Percentiles rank a stretch among this genome's conserved stretches.
phyloP scores from a whole-genome alignment of 1,140 invertebrate species.

The Magallana gigas region DNA sequence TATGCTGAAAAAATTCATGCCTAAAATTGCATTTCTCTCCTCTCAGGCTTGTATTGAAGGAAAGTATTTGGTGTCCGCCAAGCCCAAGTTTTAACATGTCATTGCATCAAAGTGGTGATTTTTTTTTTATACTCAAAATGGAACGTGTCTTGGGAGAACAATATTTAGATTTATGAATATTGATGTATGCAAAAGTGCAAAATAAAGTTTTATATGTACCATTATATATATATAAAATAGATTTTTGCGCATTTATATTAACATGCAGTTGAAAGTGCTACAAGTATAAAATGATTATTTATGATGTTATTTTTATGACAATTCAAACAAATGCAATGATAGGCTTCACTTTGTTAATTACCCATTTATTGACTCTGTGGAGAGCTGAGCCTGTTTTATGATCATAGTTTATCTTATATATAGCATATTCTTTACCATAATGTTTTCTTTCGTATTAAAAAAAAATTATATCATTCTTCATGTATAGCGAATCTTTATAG shows the following conservation, averaged over 20 bases:
- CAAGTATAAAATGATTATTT: conserved; percentile 7
- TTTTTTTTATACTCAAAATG: conserved; percentile 22
- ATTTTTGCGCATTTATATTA: conserved; percentile 9
- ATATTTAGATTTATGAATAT: not conserved
- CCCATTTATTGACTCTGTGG: not conserved
- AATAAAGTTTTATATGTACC: not conserved
- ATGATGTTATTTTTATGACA: not conserved
- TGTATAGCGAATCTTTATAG: conserved; percentile 25
- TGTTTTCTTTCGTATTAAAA: not conserved
- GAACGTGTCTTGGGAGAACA: not conserved
- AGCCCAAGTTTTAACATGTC: not conserved
- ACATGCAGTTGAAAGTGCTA: conserved; percentile 26
- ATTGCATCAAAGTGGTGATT: conserved; percentile 2
- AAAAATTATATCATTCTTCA: not conserved
- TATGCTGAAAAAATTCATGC: conserved; percentile 27
- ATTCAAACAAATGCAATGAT: not conserved
- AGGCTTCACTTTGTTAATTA: conserved; percentile 1
- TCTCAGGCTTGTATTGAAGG: conserved; percentile 28
- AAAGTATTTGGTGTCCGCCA: not conserved
- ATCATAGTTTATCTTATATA: not conserved
- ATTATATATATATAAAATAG: not conserved
- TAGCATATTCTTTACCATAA: conserved; percentile 25
- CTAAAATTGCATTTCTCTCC: conserved; percentile 19
- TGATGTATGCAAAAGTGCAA: not conserved
- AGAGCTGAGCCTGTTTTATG: not conserved